Percentiles rank a stretch among this genome's conserved stretches.
These are phyloP conservation scores for Criorhina ranunculi DNA, from an alignment of 2,888 invertebrate genomes.

Conservation along the genomic window DNA sequence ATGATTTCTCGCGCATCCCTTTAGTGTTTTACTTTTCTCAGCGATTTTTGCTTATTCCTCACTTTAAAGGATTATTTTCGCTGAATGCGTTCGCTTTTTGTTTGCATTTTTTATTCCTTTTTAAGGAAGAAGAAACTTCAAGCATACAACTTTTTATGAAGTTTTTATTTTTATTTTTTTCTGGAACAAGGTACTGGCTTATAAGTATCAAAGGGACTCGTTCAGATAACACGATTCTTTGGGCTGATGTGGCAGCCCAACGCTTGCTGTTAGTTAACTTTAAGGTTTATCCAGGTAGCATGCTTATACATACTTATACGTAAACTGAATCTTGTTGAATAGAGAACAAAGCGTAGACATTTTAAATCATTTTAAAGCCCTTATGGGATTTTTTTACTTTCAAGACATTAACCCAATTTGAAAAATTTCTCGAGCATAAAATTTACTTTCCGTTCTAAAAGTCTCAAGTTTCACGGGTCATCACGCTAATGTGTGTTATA, in stretches of 20 bases:
- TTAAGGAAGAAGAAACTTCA: neutral
- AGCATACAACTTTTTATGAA: neutral
- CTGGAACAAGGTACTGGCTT: too few species aligned
- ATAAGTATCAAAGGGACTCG: too few species aligned
- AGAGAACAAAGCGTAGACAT: too few species aligned
- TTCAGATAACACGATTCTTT: too few species aligned
- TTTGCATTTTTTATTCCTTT: conserved; percentile 1
- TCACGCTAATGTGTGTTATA: conserved; percentile 38
- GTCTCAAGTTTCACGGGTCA: conserved; percentile 40
- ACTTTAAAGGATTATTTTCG: conserved; percentile 43
- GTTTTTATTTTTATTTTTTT: too few species aligned
- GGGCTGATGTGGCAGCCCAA: too few species aligned
- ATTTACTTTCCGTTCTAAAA: conserved; percentile 25
- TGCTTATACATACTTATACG: too few species aligned
- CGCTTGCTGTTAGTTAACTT: too few species aligned
- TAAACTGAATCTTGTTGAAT: too few species aligned
- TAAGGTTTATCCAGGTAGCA: too few species aligned
- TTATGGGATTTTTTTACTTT: neutral
- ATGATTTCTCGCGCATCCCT: conserved; percentile 32
- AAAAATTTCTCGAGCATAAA: conserved; percentile 24
- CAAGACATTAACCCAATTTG: conserved; percentile 14
- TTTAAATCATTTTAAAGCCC: too few species aligned
- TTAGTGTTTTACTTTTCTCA: conserved; percentile 38
- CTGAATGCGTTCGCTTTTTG: conserved; percentile 25
- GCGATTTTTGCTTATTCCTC: conserved; percentile 32